Evolutionary conservation across 2,797 vertebrate genomes (phyloP).

Genomic region (Microctenopoma stevenorrisi): DNA sequence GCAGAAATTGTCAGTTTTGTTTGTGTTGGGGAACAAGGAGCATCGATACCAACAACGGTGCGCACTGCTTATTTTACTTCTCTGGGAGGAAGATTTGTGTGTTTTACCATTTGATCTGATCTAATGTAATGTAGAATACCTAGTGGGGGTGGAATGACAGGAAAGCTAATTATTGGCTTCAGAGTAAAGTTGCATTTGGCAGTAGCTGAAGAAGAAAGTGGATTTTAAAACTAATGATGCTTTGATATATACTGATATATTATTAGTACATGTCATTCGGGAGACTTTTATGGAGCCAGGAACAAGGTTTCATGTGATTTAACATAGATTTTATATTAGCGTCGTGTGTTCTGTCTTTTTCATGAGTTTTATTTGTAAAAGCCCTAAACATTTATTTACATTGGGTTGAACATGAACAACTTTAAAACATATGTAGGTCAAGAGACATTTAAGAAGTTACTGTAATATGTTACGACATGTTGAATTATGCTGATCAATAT

Average conservation of each 20-base stretch:
- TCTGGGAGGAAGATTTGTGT: conserved; percentile 32
- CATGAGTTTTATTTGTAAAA: not conserved
- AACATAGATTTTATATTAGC: not conserved
- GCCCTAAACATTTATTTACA: not conserved
- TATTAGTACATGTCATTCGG: conserved; percentile 18
- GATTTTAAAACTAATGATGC: conserved; percentile 58
- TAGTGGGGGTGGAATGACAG: conserved; percentile 38
- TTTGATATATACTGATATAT: conserved; percentile 33
- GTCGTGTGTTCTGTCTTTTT: too few relatives aligned
- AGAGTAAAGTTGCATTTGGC: conserved; percentile 42
- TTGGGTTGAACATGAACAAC: not conserved
- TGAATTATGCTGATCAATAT: too few relatives aligned
- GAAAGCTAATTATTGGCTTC: conserved; percentile 51
- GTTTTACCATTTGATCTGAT: conserved; percentile 59
- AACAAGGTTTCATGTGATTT: not conserved
- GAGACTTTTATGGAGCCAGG: conserved; percentile 5
- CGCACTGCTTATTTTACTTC: conserved; percentile 24
- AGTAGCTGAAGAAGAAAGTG: conserved; percentile 39
- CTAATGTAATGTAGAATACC: conserved; percentile 38
- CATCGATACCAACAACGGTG: conserved; percentile 25
- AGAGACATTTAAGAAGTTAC: not conserved
- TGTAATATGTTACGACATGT: not conserved
- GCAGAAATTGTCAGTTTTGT: conserved; percentile 63
- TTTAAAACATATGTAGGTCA: not conserved
- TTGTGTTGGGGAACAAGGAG: conserved; percentile 53